Conservation (phyloP, 2,888 invertebrate species). For the Eupithecia vulgata region DNA sequence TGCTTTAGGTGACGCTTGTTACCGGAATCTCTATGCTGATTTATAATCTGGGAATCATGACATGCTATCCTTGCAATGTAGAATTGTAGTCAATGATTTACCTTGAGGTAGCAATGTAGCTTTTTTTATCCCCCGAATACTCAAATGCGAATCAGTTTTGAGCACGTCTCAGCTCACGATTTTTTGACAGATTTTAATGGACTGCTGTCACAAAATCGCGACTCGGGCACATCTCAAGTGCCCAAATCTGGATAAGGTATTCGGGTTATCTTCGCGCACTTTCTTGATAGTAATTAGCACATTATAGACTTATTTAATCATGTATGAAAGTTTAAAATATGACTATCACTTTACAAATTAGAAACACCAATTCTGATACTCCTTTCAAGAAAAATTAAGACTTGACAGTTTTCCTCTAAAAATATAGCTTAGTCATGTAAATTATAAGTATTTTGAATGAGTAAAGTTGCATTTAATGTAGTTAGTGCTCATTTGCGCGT, state of each 20-base stretch:
- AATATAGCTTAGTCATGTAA: conserved; percentile 64
- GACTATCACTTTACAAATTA: conserved; percentile 9
- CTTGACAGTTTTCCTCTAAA: conserved; percentile 44
- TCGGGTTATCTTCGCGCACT: conserved; percentile 12
- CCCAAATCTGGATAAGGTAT: not conserved
- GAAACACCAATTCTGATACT: conserved; percentile 24
- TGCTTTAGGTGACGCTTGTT: conserved; percentile 45
- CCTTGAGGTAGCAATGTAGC: not conserved
- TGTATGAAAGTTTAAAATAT: conserved; percentile 19
- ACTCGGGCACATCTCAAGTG: not conserved
- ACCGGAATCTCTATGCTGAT: conserved; percentile 55
- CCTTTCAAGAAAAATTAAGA: conserved; percentile 23
- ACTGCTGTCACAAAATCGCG: not conserved
- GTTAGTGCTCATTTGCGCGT: conserved; percentile 67
- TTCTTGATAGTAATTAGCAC: conserved; percentile 19
- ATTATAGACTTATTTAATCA: conserved; percentile 14
- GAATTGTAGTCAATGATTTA: not conserved
- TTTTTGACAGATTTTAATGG: not conserved
- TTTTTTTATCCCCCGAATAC: not conserved
- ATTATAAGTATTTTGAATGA: conserved; percentile 66
- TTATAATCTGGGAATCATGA: conserved; percentile 20
- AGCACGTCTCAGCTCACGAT: not conserved
- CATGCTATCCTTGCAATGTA: conserved; percentile 9
- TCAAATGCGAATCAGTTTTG: not conserved
- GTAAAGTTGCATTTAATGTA: conserved; percentile 80